Base-by-base conservation (phyloP, 2,797 vertebrate species). In the Chromobotia macracanthus region DNA sequence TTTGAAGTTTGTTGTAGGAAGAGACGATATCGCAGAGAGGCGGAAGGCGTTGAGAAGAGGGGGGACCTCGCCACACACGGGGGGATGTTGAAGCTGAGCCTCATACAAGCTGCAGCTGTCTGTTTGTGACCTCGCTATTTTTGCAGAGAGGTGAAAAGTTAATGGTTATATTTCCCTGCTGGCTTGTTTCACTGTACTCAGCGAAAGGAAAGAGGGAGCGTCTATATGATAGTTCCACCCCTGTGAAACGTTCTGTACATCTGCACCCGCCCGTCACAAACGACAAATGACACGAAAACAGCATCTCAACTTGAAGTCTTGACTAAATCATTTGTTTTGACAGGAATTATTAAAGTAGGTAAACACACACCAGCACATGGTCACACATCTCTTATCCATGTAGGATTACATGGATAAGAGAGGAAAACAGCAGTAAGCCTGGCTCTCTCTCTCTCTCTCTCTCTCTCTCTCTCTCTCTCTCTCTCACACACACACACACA, bases 61-160 rank as follows among this genome's bases (percentile, higher is more conserved):
- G 61, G 44, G 41, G 53, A 48, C 75, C 23, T 51, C 25, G 13
- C 13, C 53, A 21, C 66, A 60, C 46, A 70, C 65, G 35, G 50
- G 28, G 70, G 72, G 79, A 72, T 75, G 63, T 69, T 48, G n/a
- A 56, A 55, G 58, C 66, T 51, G 50, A 23, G 44, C 73, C 72
- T 82, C 60, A 50, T 70, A 72, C 74, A 80, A 23, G 53, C 68
- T 64, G 74, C 79, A 81, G 77, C 81, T 77, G 80, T 83, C 86
- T 85, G 72, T 82, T 83, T 81, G 64, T 68, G 41, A 50, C 68
- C 8, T n/a, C 9, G 72, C 85, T 90, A 88, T 89, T 89, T 89
- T 86, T 84, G 81, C 68, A 21, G 10, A n/a, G 70, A 79, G 84
- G 80, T 84, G 68, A 85, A 84, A 84, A 80, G 84, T 56, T 86